These are phyloP conservation scores for Actinia tenebrosa DNA, from an alignment of 64 coral and sea anemone species.

Conservation along the genomic window DNA sequence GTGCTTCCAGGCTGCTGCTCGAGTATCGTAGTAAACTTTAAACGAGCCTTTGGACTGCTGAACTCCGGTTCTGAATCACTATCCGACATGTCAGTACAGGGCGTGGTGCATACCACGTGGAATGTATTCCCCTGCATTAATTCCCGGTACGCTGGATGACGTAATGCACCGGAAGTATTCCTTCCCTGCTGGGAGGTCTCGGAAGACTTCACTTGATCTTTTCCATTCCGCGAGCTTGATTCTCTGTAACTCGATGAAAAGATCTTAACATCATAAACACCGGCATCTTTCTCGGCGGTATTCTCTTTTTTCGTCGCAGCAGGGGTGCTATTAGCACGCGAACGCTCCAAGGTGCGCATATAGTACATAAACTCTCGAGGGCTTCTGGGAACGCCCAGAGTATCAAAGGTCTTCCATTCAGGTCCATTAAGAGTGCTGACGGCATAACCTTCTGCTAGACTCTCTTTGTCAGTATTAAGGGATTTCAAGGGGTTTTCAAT, in stretches of 20 bases:
- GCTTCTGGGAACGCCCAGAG: slow-evolving; percentile 12
- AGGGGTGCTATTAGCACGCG: not conserved
- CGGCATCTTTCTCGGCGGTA: not conserved
- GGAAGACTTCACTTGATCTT: not conserved
- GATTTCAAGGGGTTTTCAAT: slow-evolving; percentile 25
- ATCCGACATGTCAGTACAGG: slow-evolving; percentile 25
- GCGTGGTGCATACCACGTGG: slow-evolving; percentile 41
- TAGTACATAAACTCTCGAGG: slow-evolving; percentile 41
- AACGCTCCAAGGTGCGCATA: slow-evolving; percentile 12
- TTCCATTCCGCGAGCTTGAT: not conserved
- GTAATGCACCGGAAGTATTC: slow-evolving; percentile 33
- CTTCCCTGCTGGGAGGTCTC: not conserved
- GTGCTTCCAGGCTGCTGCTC: slow-evolving; percentile 19
- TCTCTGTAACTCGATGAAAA: slow-evolving; percentile 15
- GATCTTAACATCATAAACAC: slow-evolving; percentile 16
- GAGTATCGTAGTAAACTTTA: slow-evolving; percentile 19
- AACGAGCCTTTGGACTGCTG: slow-evolving; percentile 12
- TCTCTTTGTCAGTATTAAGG: not conserved
- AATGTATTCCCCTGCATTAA: slow-evolving; percentile 29
- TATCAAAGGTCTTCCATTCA: slow-evolving; percentile 18
- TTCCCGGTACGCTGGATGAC: slow-evolving; percentile 22
- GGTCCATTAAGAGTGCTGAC: not conserved
- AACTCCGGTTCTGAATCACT: slow-evolving; percentile 18
- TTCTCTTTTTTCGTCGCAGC: not conserved
- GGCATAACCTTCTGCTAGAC: not conserved